Percentiles rank a stretch among this genome's conserved stretches.
Evolutionary conservation across 2,113 vertebrate species (phyloP).

Genomic region (Heliornis fulica): DNA sequence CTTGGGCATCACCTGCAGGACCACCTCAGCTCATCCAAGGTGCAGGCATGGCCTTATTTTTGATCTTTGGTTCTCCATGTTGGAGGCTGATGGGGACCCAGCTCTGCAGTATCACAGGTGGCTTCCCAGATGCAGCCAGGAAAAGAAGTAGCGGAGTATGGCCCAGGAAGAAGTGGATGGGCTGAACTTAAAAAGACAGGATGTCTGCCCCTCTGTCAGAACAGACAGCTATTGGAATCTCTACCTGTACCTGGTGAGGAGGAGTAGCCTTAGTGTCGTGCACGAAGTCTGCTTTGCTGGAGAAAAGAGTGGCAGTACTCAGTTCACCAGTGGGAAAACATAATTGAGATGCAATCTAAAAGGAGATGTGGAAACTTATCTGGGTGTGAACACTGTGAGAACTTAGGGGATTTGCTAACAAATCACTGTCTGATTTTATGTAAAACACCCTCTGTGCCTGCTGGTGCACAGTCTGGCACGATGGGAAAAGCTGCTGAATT

Average conservation of each 20-base stretch:
- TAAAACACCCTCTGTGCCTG: neutral
- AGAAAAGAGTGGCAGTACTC: rapidly evolving
- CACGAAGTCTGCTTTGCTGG: neutral
- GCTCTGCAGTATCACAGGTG: neutral
- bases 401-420: neutral
- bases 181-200: neutral
- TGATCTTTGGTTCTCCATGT: neutral
- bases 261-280: neutral
- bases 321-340: neutral
- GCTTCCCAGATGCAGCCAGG: neutral
- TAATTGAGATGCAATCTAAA: neutral
- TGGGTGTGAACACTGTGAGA: neutral
- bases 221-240: neutral
- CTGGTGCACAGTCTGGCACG: neutral
- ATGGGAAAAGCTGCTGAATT: neutral
- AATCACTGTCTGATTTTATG: neutral
- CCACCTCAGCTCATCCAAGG: neutral
- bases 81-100: neutral
- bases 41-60: neutral
- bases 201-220: neutral
- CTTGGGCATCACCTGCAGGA: rapidly evolving
- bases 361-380: neutral
- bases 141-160: neutral
- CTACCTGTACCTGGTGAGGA: neutral
- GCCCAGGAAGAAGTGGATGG: neutral